Evolutionary conservation across 2,888 invertebrate species (phyloP), one percentile per base, ranked within the genome.

Genomic region (Temnothorax ravouxi): DNA sequence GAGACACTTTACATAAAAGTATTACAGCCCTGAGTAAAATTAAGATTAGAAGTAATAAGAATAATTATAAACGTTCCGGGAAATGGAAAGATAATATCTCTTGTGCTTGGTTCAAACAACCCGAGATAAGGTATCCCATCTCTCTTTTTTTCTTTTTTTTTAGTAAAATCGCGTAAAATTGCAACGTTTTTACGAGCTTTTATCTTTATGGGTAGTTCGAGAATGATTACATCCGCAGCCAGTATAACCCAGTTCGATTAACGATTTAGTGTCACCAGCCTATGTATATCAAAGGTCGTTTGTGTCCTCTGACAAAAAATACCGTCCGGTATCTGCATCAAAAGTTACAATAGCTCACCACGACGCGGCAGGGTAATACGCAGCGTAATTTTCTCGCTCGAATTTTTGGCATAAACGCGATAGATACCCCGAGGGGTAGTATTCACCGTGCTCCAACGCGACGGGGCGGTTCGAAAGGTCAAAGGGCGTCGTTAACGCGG

Each of bases 401-500:
- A 61, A 80, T 80, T 72, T 80, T 80, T 80, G 72, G 47, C 59
- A 80, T 61, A 80, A 80, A 80, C 47, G 79, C 47, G 21, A 47
- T 29, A 59, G 34, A 67, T 38, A 47, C 79, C 79, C 72, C 25
- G 59, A 80, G 72, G 79, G 79, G 25, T 54, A 72, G 59, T 61
- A 50, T 61, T 18, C 79, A 77, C 29, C 44, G 29, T 21, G 56
- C 34, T 34, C n/a, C 56, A 25, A 59, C 59, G 59, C 59, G 72
- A 56, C 47, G 34, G 72, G 59, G 38, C n/a, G 59, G 38, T 38
- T 59, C 72, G 79, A 72, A 72, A 72, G 72, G 79, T 80, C 79
- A 80, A 80, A 80, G 79, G 47, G 59, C 59, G 47, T 80, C 79
- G 79, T 72, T 72, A 80, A 80, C 79, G 72, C 71, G 38, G 72